Evolutionary conservation across 2,113 vertebrate species (phyloP).

Genomic region (Oreochromis aureus): DNA sequence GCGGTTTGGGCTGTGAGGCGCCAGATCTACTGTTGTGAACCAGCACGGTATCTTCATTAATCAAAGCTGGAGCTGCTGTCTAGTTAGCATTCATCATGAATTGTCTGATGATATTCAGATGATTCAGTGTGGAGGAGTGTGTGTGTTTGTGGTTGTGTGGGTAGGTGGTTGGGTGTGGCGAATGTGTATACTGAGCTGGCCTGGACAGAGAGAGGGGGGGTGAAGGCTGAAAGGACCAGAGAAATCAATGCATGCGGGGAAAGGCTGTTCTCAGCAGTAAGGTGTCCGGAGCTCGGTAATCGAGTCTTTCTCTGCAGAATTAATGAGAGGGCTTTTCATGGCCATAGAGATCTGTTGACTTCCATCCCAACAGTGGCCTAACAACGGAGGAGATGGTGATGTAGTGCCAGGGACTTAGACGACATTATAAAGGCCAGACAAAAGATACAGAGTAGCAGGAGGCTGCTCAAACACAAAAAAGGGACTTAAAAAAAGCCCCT

Average conservation of each 20-base stretch:
- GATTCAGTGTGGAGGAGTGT: conserved; percentile 29
- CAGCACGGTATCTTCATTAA: conserved; percentile 58
- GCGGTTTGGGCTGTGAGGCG: conserved; percentile 22
- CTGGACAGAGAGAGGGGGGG: background rate
- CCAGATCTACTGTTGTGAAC: conserved; percentile 42
- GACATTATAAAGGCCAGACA: background rate
- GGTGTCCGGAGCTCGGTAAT: conserved; percentile 35
- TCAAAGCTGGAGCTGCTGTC: conserved; percentile 58
- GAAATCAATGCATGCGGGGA: conserved; percentile 56
- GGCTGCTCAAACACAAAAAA: background rate
- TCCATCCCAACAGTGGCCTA: background rate
- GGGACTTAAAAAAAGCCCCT: background rate
- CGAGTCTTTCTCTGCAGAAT: conserved; percentile 56
- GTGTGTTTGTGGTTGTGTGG: background rate
- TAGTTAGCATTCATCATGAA: conserved; percentile 66
- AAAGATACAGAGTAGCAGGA: background rate
- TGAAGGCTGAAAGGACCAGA: background rate
- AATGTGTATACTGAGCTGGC: conserved; percentile 32
- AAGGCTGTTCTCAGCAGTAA: conserved; percentile 63
- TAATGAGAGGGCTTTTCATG: conserved; percentile 47
- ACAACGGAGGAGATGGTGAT: background rate
- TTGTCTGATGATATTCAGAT: conserved; percentile 63
- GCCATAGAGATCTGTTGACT: conserved; percentile 15
- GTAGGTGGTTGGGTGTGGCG: background rate
- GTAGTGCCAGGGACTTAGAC: background rate